Conservation (phyloP, 2,113 vertebrate genomes). For the Oncorhynchus kisutch region DNA sequence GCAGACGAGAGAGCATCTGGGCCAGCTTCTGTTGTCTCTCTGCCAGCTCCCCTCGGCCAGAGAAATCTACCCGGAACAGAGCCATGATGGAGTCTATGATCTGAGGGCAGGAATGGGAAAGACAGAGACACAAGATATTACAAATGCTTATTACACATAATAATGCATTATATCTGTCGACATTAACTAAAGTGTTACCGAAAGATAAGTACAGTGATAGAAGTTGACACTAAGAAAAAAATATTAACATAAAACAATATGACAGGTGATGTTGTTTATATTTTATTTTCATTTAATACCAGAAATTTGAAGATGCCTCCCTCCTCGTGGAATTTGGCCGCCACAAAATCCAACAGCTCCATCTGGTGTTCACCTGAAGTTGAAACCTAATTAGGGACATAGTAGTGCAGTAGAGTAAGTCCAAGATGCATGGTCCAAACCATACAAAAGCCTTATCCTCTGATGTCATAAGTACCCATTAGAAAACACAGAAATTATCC, state of each 20-base stretch:
- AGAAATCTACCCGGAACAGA: constrained; percentile 96
- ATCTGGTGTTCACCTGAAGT: constrained; percentile 78
- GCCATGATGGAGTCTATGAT: constrained; percentile 99
- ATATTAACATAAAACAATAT: not conserved
- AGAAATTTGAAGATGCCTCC: constrained; percentile 93
- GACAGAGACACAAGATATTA: no score
- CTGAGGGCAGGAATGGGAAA: constrained; percentile 57
- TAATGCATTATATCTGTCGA: not conserved
- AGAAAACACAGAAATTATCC: not conserved
- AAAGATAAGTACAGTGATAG: not conserved
- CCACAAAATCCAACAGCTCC: constrained; percentile 79
- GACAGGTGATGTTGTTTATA: constrained; percentile 6
- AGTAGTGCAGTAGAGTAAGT: not conserved
- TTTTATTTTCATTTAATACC: constrained; percentile 62
- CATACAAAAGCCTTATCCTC: not conserved
- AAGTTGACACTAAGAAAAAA: no score
- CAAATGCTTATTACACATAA: not conserved
- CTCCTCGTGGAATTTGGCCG: constrained; percentile 90
- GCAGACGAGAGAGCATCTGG: constrained; percentile 96
- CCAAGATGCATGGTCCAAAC: not conserved
- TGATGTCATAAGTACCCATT: not conserved
- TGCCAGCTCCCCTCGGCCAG: constrained; percentile 92
- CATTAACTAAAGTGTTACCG: not conserved
- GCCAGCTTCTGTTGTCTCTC: constrained; percentile 97
- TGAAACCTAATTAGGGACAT: not conserved